phyloP scores from a whole-genome alignment of 2,113 vertebrate genomes.

The Pollachius pollachius region DNA sequence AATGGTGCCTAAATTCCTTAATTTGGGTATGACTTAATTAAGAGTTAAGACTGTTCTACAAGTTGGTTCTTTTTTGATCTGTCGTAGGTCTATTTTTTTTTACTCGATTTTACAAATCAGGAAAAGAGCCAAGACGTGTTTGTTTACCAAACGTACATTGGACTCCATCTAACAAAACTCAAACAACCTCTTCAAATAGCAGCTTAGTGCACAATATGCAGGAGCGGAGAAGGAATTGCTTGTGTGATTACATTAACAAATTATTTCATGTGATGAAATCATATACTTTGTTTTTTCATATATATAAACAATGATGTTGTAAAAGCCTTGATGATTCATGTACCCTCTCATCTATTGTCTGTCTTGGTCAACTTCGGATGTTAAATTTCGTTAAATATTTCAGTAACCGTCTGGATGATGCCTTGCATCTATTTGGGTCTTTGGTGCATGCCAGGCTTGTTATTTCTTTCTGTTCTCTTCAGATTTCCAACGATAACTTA shows the following conservation, averaged over 20 bases:
- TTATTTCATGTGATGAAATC: constrained; percentile 64
- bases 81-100: not conserved
- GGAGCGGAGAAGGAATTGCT: constrained; percentile 50
- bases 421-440: constrained; percentile 41
- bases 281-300: constrained; percentile 70
- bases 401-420: constrained; percentile 33
- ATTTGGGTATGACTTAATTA: constrained; percentile 35
- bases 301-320: constrained; percentile 59
- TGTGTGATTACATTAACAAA: constrained; percentile 49
- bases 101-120: constrained; percentile 57
- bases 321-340: constrained; percentile 51
- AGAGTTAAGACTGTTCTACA: constrained; percentile 40
- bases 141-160: constrained; percentile 62
- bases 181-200: constrained; percentile 46
- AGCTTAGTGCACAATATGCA: constrained; percentile 60
- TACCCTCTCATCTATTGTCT: constrained; percentile 46
- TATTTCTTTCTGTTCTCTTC: constrained; percentile 29
- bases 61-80: constrained; percentile 27
- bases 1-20: constrained; percentile 31
- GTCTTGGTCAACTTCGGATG: constrained; percentile 41
- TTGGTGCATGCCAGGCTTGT: constrained; percentile 57
- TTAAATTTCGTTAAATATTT: constrained; percentile 30
- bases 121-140: constrained; percentile 59
- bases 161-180: constrained; percentile 44
- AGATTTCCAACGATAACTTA: constrained; percentile 54